Evolutionary conservation across 2,113 vertebrate genomes (phyloP).

Genomic region (Chauna torquata): DNA sequence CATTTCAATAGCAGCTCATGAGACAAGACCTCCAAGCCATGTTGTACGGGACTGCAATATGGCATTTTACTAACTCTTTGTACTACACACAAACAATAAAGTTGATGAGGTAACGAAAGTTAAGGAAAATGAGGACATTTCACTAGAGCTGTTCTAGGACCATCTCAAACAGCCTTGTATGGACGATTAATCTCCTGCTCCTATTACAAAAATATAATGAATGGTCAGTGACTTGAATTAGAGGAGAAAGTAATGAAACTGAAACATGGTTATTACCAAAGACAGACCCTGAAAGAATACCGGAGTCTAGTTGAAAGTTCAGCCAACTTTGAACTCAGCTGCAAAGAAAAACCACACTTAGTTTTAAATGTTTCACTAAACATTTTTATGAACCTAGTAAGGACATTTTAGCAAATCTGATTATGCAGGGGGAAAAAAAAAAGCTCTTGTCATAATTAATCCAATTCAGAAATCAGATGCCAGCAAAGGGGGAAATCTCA

Average conservation of each 20-base stretch:
- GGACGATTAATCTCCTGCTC: neutral
- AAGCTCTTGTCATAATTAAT: constrained; percentile 11
- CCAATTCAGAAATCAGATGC: constrained; percentile 4
- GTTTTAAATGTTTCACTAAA: constrained; percentile 7
- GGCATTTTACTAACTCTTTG: neutral
- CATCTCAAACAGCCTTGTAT: neutral
- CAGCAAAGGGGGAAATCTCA: constrained; percentile 12
- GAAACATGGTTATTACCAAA: neutral
- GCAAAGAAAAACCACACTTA: neutral
- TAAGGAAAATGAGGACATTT: neutral
- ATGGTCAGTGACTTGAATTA: neutral
- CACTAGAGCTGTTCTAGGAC: neutral
- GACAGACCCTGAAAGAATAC: neutral
- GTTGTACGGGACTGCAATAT: neutral
- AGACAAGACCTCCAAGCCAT: neutral
- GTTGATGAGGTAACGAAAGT: neutral
- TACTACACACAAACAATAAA: neutral
- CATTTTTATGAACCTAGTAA: neutral
- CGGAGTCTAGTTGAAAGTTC: neutral
- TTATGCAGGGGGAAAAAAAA: neutral
- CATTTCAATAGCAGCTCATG: neutral
- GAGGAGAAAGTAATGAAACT: constrained; percentile 13
- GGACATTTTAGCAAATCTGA: constrained; percentile 7
- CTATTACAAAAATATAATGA: neutral
- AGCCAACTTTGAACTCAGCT: neutral